Evolutionary conservation across 2,888 invertebrate species (phyloP), one percentile per base, ranked within the genome.

Genomic region (Agrotis clavis): DNA sequence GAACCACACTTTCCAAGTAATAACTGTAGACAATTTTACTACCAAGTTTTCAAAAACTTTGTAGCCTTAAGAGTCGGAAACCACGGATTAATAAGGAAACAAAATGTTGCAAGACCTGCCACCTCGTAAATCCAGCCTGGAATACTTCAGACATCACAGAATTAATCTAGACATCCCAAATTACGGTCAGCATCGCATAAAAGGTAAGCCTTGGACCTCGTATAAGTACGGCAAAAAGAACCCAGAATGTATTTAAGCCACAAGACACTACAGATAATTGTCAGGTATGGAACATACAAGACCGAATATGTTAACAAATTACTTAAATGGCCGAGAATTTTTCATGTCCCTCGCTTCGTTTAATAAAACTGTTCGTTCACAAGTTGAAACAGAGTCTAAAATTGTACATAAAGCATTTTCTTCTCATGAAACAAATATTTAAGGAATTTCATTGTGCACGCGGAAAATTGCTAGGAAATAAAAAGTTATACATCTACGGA

Each of bases 301-400:
- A 63, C 74, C 71, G 66, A 82, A 84, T 84, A 76, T 82, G 84
- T 81, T 81, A 75, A 84, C 77, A 74, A 78, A 84, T 82, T 83
- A 72, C 53, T 50, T 71, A 72, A 84, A 84, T 68, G 56, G 45
- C 21, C 47, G 19, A 25, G 63, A 60, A 82, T 79, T 79, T 84
- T 82, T 79, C 82, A 82, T 74, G 59, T 19, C 30, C 14, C 35
- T 53, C 25, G 30, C 30, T 3, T 7, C 14, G 56, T 45, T 59
- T 69, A 64, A 67, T 67, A 53, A 78, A 75, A 84, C n/a, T 59
- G 67, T 56, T 54, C 74, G 48, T 59, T 86, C 64, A 54, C 21
- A 57, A 21, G n/a, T 69, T 48, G 84, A 25, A 78, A 82, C 76
- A 85, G 63, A 70, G 82, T 67, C 60, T 16, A 68, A 72, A 82